Percentiles rank a stretch among this genome's conserved stretches.
Evolutionary conservation across 1,140 invertebrate species (phyloP).

Genomic region (Diabrotica virgifera): DNA sequence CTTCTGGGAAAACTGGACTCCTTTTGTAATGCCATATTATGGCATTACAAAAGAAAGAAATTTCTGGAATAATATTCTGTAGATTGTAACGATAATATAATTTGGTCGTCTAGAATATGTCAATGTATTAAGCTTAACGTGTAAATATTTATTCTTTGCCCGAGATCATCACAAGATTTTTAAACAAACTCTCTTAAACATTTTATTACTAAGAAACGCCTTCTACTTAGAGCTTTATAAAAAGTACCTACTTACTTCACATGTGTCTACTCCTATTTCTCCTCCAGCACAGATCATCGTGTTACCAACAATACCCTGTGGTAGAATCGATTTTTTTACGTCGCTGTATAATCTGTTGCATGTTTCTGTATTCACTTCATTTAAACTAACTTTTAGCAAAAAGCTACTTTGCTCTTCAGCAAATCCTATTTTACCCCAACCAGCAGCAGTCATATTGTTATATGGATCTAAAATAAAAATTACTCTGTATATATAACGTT

Average conservation of each 20-base stretch:
- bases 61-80: too few relatives aligned
- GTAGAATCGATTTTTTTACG: background rate
- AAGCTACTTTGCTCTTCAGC: slow-evolving; percentile 46
- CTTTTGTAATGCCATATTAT: too few relatives aligned
- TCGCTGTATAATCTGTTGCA: background rate
- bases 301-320: background rate
- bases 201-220: too few relatives aligned
- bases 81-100: too few relatives aligned
- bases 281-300: slow-evolving; percentile 1
- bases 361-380: background rate
- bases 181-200: too few relatives aligned
- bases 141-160: too few relatives aligned
- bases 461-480: background rate
- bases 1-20: too few relatives aligned
- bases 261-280: background rate
- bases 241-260: background rate
- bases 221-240: background rate
- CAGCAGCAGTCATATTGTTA: slow-evolving; percentile 20
- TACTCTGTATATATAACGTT: background rate
- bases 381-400: slow-evolving; percentile 50
- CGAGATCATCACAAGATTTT: too few relatives aligned
- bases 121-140: too few relatives aligned
- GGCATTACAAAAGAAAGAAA: too few relatives aligned
- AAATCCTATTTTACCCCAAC: slow-evolving; percentile 43
- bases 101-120: too few relatives aligned